Conservation (phyloP, 2,113 vertebrate species). For the Willisornis vidua region DNA sequence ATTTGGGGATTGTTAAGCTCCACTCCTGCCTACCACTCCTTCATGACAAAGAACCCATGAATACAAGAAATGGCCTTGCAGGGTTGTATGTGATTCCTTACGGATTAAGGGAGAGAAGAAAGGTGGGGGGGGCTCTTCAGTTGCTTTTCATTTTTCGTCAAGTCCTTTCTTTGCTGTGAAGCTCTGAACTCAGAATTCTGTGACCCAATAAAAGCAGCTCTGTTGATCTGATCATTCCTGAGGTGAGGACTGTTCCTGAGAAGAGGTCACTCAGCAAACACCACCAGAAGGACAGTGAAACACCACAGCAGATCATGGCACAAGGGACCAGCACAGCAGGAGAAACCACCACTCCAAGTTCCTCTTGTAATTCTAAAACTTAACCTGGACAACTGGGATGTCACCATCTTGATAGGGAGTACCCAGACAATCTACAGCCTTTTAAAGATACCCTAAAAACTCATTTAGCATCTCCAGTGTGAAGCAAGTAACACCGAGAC, state of each 20-base stretch:
- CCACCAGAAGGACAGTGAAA: not conserved
- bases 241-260: not conserved
- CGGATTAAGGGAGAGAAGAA: not conserved
- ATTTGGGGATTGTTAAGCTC: not conserved
- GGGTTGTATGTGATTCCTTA: not conserved
- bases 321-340: not conserved
- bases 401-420: not conserved
- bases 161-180: not conserved
- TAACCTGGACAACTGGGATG: not conserved
- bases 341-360: not conserved
- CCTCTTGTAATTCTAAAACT: not conserved
- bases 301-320: fast-evolving
- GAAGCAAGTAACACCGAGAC: not conserved
- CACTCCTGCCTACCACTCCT: not conserved
- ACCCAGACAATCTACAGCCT: not conserved
- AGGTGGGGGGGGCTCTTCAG: not conserved
- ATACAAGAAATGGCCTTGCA: not conserved
- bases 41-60: not conserved
- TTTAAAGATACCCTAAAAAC: not conserved
- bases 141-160: not conserved
- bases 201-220: not conserved
- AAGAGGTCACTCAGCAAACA: not conserved
- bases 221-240: fast-evolving
- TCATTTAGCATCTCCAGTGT: not conserved
- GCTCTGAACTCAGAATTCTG: not conserved